phyloP scores from a whole-genome alignment of 2,888 invertebrate species.

The Slavum lentiscoides region DNA sequence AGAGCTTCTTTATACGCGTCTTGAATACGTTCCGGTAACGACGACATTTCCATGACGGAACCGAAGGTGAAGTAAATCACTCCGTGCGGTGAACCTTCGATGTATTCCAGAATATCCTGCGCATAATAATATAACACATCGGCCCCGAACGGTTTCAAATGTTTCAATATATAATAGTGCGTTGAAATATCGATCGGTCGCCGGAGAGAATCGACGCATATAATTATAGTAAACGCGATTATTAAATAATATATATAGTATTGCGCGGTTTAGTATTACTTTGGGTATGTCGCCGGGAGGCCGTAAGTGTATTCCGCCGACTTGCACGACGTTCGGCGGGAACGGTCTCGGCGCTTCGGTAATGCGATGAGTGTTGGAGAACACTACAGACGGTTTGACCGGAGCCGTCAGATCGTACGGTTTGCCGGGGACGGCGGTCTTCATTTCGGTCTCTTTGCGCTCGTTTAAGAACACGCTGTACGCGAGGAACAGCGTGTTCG shows the following conservation, averaged over 20 bases:
- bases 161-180: too few relatives aligned
- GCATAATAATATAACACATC: too few relatives aligned
- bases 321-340: neutral
- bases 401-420: neutral
- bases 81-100: slow-evolving; percentile 15
- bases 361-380: neutral
- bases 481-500: neutral
- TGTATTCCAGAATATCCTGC: slow-evolving; percentile 18
- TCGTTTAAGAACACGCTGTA: neutral
- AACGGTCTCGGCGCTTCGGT: neutral
- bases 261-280: neutral
- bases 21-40: slow-evolving; percentile 3
- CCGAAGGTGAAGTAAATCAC: slow-evolving; percentile 32
- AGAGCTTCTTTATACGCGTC: neutral
- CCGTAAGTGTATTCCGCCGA: neutral
- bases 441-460: neutral
- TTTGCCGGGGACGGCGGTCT: neutral
- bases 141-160: too few relatives aligned
- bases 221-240: too few relatives aligned
- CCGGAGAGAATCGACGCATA: too few relatives aligned
- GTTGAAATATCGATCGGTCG: too few relatives aligned
- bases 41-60: slow-evolving; percentile 5
- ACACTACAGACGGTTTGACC: slow-evolving; percentile 6
- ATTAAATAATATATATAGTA: too few relatives aligned
- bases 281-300: neutral